phyloP scores from a whole-genome alignment of 2,113 vertebrate species.

The human (Homo sapiens) region DNA sequence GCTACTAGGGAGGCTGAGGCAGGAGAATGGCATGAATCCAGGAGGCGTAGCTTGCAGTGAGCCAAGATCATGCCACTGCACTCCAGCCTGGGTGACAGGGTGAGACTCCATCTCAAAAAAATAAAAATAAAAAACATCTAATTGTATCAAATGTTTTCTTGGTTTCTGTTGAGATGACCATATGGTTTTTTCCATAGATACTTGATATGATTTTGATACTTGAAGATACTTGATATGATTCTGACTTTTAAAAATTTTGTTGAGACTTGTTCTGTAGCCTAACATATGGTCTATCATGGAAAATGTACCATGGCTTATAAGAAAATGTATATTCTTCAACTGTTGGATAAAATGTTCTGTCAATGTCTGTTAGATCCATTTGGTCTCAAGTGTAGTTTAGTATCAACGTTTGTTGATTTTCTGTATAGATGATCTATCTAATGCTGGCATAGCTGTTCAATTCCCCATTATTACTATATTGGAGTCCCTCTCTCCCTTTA shows the following conservation, averaged over 20 bases:
- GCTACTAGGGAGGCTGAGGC: no score
- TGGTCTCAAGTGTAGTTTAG: background rate
- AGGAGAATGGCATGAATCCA: no score
- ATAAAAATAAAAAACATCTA: no score
- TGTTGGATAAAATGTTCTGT: background rate
- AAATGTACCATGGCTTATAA: background rate
- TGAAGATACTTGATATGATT: background rate
- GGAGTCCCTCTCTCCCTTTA: background rate
- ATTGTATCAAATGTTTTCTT: background rate
- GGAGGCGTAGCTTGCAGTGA: no score
- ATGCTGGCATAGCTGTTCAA: background rate
- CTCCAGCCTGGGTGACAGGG: no score
- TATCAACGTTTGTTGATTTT: background rate
- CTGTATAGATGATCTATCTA: background rate
- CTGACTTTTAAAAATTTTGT: background rate
- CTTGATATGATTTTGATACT: background rate
- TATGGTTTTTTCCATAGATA: background rate
- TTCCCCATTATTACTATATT: background rate
- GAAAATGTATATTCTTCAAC: background rate
- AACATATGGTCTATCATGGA: background rate
- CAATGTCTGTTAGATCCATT: background rate
- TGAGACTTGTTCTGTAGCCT: background rate
- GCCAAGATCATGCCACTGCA: no score
- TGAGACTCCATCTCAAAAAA: no score
- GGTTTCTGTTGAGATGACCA: background rate